Percentiles rank a stretch among this genome's conserved stretches.
Evolutionary conservation across 2,113 vertebrate species (phyloP).

Genomic region (Oncorhynchus keta): DNA sequence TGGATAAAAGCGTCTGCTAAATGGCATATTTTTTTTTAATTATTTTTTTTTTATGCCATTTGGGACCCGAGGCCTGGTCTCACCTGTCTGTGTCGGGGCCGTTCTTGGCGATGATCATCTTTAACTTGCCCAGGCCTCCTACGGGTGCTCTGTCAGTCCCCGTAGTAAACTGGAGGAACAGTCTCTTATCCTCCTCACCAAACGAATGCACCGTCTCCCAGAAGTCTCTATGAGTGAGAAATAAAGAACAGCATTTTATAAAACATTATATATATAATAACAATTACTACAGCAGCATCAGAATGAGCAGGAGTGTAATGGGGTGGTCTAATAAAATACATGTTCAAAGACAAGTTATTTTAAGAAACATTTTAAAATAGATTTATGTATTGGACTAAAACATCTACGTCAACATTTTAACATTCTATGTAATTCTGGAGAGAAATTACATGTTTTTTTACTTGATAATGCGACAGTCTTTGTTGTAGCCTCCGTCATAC

Average conservation of each 20-base stretch:
- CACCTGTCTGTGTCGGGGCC: conserved; percentile 89
- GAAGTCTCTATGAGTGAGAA: conserved; percentile 81
- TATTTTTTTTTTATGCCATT: too few species aligned
- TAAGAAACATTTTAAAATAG: too few species aligned
- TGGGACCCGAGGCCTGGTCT: too few species aligned
- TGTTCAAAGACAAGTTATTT: too few species aligned
- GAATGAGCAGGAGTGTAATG: too few species aligned
- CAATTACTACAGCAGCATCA: too few species aligned
- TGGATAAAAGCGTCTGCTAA: too few species aligned
- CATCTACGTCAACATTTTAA: too few species aligned
- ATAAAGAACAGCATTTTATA: neutral
- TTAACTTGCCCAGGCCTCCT: conserved; percentile 93
- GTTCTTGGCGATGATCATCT: conserved; percentile 99
- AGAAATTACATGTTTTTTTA: conserved; percentile 72
- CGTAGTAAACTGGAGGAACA: conserved; percentile 97
- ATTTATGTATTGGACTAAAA: too few species aligned
- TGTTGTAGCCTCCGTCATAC: conserved; percentile 94
- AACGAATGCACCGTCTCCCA: conserved; percentile 96
- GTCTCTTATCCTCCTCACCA: conserved; percentile 91
- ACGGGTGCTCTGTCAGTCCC: conserved; percentile 97
- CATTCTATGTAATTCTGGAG: neutral
- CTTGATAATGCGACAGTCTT: conserved; percentile 91
- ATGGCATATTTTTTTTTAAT: too few species aligned
- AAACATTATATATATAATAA: too few species aligned
- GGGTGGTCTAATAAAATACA: too few species aligned